Conservation (phyloP, 2,113 vertebrate genomes). For the Oreotrochilus melanogaster region DNA sequence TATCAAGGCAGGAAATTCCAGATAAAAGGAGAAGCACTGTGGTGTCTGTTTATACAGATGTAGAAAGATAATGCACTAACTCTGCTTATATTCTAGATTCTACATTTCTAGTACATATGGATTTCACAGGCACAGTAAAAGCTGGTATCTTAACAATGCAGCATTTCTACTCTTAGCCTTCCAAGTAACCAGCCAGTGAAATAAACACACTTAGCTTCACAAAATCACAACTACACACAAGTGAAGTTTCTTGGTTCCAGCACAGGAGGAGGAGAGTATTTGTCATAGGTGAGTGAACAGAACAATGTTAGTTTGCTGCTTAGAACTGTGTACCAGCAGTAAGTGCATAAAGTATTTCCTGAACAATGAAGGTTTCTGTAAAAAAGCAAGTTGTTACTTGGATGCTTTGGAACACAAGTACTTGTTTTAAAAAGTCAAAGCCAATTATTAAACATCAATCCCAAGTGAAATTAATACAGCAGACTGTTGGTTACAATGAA, state of each 20-base stretch:
- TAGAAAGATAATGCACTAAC: not conserved
- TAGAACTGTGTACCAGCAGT: not conserved
- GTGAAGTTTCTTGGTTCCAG: not conserved
- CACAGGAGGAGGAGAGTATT: not conserved
- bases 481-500: not conserved
- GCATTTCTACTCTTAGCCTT: not conserved
- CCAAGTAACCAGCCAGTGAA: not conserved
- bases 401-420: not conserved
- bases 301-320: not conserved
- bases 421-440: not conserved
- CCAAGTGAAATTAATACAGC: not conserved
- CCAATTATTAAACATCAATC: not conserved
- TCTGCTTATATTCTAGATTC: not conserved
- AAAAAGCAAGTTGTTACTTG: not conserved
- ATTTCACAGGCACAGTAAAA: not conserved
- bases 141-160: not conserved
- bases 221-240: not conserved
- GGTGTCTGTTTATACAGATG: not conserved
- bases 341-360: not conserved
- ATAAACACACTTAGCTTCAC: not conserved
- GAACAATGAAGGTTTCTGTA: not conserved
- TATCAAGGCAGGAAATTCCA: not conserved
- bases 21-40: not conserved
- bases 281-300: not conserved
- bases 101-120: fast-evolving